These are phyloP conservation scores for Perca schrenkii DNA, from an alignment of 2,113 vertebrate genomes.

Conservation along the genomic window DNA sequence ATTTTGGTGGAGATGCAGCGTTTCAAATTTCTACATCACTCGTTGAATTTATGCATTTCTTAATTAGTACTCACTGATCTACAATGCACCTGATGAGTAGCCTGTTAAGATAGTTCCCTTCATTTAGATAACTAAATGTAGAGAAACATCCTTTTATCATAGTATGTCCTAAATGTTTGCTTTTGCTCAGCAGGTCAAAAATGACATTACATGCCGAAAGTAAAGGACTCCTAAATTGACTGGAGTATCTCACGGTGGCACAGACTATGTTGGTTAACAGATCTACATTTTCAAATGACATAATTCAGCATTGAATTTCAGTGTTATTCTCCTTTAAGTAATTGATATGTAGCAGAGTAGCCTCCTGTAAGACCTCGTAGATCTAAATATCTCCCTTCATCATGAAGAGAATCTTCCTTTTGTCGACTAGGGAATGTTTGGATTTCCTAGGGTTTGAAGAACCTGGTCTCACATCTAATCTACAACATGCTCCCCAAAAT, in stretches of 20 bases:
- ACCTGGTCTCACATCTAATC: constrained; percentile 42
- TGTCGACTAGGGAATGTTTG: constrained; percentile 46
- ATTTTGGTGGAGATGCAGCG: background rate
- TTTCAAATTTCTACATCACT: background rate
- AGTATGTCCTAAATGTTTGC: constrained; percentile 1
- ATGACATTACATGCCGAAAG: background rate
- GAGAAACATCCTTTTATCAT: background rate
- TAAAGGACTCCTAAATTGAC: background rate
- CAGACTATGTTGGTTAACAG: background rate
- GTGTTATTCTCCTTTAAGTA: constrained; percentile 23
- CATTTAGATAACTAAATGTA: background rate
- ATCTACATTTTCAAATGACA: background rate
- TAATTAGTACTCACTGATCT: background rate
- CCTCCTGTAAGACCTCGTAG: background rate
- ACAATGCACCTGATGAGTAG: background rate
- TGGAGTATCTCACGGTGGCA: background rate
- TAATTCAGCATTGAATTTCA: background rate
- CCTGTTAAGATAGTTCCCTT: background rate
- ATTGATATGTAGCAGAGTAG: constrained; percentile 30
- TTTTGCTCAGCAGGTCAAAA: background rate
- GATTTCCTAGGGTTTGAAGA: constrained; percentile 37
- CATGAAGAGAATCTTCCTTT: constrained; percentile 23
- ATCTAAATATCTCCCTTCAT: constrained; percentile 32
- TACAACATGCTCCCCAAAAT: constrained; percentile 31
- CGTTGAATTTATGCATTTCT: background rate